These are phyloP conservation scores for Trichomycterus rosablanca DNA, from an alignment of 2,113 vertebrate genomes.

Conservation along the genomic window DNA sequence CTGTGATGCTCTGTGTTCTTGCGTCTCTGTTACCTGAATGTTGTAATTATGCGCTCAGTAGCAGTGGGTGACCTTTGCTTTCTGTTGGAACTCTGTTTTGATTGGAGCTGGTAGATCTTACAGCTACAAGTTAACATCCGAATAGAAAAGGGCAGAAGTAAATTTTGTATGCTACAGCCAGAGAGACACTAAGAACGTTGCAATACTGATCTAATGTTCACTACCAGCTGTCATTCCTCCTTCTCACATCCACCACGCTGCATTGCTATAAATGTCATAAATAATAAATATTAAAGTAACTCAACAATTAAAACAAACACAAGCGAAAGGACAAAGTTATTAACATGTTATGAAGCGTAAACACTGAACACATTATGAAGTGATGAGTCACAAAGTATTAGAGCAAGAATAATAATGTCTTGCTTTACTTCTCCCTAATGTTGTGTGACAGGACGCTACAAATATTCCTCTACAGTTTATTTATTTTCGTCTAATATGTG, in stretches of 20 bases:
- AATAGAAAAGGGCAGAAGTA: constrained; percentile 61
- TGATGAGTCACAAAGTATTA: not conserved
- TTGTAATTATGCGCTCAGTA: constrained; percentile 40
- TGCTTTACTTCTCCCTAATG: not conserved
- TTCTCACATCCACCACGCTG: no score
- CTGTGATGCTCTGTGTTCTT: constrained; percentile 46
- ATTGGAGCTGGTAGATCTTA: constrained; percentile 51
- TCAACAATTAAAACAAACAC: no score
- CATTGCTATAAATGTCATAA: no score
- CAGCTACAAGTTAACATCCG: constrained; percentile 46
- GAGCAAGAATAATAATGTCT: no score
- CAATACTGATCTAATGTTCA: no score
- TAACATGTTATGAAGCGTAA: no score
- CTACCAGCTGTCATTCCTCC: no score
- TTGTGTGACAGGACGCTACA: not conserved
- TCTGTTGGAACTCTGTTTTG: constrained; percentile 48
- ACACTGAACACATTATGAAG: no score
- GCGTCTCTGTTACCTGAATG: constrained; percentile 14
- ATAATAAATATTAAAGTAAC: no score
- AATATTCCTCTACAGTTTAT: not conserved
- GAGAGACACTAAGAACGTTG: constrained; percentile 23
- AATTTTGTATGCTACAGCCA: constrained; percentile 53
- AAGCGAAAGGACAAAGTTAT: no score
- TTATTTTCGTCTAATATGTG: no score
- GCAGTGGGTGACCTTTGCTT: constrained; percentile 53